Evolutionary conservation across 2,888 invertebrate genomes (phyloP).

Genomic region (Clusia tigrina): DNA sequence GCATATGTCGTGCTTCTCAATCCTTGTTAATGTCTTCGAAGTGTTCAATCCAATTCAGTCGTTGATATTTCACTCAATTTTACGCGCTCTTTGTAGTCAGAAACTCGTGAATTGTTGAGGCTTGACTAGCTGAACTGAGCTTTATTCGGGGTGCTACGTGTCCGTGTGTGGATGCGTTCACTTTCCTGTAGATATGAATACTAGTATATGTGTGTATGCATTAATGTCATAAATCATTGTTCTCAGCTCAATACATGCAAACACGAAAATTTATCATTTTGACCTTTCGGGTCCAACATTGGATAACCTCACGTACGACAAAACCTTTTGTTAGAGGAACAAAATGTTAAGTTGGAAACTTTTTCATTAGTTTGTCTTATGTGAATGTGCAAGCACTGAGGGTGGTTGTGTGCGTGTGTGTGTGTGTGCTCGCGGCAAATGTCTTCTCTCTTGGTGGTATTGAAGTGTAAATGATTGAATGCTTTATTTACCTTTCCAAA

Average conservation of each 20-base stretch:
- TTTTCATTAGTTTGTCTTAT: neutral
- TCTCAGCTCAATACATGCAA: neutral
- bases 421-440: neutral
- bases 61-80: too few relatives aligned
- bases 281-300: neutral
- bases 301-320: slow-evolving; percentile 4
- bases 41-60: too few relatives aligned
- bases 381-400: too few relatives aligned
- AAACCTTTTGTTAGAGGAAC: too few relatives aligned
- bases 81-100: too few relatives aligned
- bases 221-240: neutral
- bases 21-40: too few relatives aligned
- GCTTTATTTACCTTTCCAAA: neutral
- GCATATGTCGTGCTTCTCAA: too few relatives aligned
- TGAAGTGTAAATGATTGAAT: neutral
- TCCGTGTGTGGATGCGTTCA: neutral
- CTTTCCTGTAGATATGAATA: too few relatives aligned
- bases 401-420: neutral
- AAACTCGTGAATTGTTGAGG: too few relatives aligned
- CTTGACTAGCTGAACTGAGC: too few relatives aligned
- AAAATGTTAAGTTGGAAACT: slow-evolving; percentile 2
- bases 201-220: slow-evolving; percentile 1
- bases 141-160: too few relatives aligned
- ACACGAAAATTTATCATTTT: slow-evolving; percentile 8
- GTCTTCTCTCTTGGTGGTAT: neutral